phyloP scores from a whole-genome alignment of 2,113 vertebrate genomes.

The Pangasianodon hypophthalmus region DNA sequence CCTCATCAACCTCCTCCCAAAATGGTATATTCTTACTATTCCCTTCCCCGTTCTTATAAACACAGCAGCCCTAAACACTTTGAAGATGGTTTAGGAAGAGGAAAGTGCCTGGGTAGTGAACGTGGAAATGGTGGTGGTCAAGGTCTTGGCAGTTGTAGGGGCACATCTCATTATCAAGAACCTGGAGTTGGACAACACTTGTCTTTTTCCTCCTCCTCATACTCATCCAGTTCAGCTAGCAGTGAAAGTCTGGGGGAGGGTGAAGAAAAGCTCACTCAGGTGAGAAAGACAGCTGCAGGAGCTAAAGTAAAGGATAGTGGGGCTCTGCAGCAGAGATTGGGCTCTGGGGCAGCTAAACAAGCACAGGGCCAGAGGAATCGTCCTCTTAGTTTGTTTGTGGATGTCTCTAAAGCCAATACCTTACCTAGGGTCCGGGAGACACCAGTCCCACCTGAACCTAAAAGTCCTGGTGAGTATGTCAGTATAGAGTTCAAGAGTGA shows the following conservation, averaged over 20 bases:
- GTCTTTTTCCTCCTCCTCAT: constrained; percentile 75
- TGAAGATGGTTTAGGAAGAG: constrained; percentile 68
- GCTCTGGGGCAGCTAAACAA: constrained; percentile 65
- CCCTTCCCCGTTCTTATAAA: constrained; percentile 76
- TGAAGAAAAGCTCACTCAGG: constrained; percentile 65
- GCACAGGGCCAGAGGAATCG: constrained; percentile 59
- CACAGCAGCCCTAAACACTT: constrained; percentile 66
- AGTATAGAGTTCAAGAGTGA: constrained; percentile 73
- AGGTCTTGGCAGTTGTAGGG: constrained; percentile 44
- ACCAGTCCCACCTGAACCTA: constrained; percentile 67
- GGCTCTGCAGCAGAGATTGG: constrained; percentile 63
- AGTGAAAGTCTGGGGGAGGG: constrained; percentile 79
- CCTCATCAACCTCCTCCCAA: constrained; percentile 70
- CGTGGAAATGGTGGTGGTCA: constrained; percentile 55
- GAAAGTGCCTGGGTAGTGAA: constrained; percentile 59
- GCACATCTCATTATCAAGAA: constrained; percentile 41
- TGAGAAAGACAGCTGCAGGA: constrained; percentile 40
- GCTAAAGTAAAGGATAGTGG: constrained; percentile 49
- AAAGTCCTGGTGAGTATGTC: constrained; percentile 79
- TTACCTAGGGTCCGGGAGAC: constrained; percentile 73
- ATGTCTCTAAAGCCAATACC: constrained; percentile 78
- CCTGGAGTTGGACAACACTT: constrained; percentile 60
- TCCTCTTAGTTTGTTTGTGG: constrained; percentile 74
- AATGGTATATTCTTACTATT: constrained; percentile 77
- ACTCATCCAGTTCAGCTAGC: constrained; percentile 80